phyloP scores from a whole-genome alignment of 2,888 invertebrate genomes.

The Pheosia gnoma region DNA sequence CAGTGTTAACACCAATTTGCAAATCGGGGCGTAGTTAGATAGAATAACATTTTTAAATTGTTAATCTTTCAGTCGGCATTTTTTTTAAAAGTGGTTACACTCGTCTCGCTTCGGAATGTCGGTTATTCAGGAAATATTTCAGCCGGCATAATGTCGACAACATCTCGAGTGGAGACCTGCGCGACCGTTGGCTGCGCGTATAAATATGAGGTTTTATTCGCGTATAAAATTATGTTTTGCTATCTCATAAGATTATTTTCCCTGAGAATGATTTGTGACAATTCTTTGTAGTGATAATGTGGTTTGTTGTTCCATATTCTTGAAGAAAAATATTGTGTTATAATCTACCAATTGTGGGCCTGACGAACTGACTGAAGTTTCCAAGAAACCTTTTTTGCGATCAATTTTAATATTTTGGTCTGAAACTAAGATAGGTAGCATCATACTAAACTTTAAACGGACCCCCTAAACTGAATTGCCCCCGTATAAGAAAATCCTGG shows the following conservation, averaged over 20 bases:
- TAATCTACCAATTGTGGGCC: too few species aligned
- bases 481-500: too few species aligned
- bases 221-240: background rate
- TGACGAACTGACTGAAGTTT: too few species aligned
- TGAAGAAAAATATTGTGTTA: too few species aligned
- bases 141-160: slow-evolving; percentile 29
- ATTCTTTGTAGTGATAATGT: background rate
- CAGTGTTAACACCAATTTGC: too few species aligned
- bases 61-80: slow-evolving; percentile 11
- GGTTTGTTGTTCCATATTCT: too few species aligned
- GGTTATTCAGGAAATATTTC: slow-evolving; percentile 33
- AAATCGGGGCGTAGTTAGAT: too few species aligned
- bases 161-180: slow-evolving; percentile 27
- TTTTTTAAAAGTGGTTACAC: slow-evolving; percentile 30
- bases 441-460: too few species aligned
- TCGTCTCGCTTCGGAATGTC: slow-evolving; percentile 25
- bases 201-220: background rate
- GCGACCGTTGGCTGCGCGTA: background rate
- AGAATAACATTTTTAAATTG: background rate
- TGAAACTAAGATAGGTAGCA: too few species aligned
- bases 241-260: background rate
- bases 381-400: too few species aligned
- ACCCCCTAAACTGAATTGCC: too few species aligned
- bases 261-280: background rate
- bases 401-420: too few species aligned